A percentile compares a stretch with the other conserved stretches of the same genome.
These are phyloP conservation scores for Augochlorella aurata DNA, from an alignment of 2,888 invertebrate species.

Conservation along the genomic window DNA sequence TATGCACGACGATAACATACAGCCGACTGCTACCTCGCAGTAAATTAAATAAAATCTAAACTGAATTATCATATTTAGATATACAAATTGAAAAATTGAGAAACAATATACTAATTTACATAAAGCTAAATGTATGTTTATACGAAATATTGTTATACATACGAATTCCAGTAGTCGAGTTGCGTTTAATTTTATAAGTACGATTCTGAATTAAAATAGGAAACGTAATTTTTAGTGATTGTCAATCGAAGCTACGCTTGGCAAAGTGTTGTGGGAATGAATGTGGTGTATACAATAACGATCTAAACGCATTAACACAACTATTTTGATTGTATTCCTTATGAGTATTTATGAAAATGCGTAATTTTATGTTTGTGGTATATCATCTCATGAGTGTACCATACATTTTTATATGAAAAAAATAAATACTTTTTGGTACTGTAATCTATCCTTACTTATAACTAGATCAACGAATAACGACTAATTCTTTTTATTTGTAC, in stretches of 20 bases:
- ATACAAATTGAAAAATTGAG: background rate
- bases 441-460: constrained; percentile 7
- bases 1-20: constrained; percentile 71
- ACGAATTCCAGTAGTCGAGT: constrained; percentile 30
- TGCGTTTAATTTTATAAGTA: constrained; percentile 8
- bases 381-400: constrained; percentile 40
- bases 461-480: background rate
- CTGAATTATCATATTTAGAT: background rate
- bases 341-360: constrained; percentile 31
- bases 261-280: constrained; percentile 19
- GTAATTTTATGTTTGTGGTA: constrained; percentile 24
- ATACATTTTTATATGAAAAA: constrained; percentile 51
- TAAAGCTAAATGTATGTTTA: constrained; percentile 21
- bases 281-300: constrained; percentile 20
- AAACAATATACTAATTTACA: constrained; percentile 1
- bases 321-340: constrained; percentile 24
- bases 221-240: constrained; percentile 18
- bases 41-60: constrained; percentile 25
- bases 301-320: constrained; percentile 4
- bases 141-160: constrained; percentile 25
- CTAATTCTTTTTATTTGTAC: constrained; percentile 56
- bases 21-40: constrained; percentile 43
- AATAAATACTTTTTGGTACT: constrained; percentile 53
- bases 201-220: background rate
- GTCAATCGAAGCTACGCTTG: constrained; percentile 15